These are phyloP conservation scores for Leptopterna dolabrata DNA, from an alignment of 2,888 invertebrate genomes.

Conservation along the genomic window DNA sequence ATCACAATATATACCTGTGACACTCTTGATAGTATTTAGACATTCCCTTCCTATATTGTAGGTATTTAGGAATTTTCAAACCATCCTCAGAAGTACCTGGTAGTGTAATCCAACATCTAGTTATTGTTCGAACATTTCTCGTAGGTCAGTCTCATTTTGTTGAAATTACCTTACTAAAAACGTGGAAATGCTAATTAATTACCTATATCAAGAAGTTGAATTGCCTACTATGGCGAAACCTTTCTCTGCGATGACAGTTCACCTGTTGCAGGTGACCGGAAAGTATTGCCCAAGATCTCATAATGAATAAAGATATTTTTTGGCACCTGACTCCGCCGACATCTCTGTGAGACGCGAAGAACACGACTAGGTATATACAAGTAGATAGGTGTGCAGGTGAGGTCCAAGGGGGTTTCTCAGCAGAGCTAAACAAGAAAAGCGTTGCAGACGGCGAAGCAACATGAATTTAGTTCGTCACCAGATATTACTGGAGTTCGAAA, in stretches of 20 bases:
- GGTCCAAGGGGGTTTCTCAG: background rate
- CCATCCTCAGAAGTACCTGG: no score
- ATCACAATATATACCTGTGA: no score
- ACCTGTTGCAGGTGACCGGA: constrained; percentile 4
- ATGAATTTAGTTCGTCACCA: background rate
- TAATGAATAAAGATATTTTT: background rate
- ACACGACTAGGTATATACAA: background rate
- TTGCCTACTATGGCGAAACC: no score
- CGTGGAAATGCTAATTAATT: no score
- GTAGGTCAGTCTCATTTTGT: no score
- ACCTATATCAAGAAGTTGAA: no score
- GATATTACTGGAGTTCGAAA: background rate
- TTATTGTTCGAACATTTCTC: no score
- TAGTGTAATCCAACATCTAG: no score
- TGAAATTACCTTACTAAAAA: no score
- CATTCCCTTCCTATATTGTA: no score
- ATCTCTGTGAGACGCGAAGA: background rate
- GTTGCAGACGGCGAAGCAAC: background rate
- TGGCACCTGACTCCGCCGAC: background rate
- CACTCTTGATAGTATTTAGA: no score
- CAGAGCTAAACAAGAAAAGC: background rate
- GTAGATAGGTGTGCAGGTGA: background rate
- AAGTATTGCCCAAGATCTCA: background rate
- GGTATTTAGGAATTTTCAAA: no score
- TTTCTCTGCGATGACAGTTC: background rate